These are phyloP conservation scores for Numenius arquata DNA, from an alignment of 2,113 vertebrate species.

Conservation along the genomic window DNA sequence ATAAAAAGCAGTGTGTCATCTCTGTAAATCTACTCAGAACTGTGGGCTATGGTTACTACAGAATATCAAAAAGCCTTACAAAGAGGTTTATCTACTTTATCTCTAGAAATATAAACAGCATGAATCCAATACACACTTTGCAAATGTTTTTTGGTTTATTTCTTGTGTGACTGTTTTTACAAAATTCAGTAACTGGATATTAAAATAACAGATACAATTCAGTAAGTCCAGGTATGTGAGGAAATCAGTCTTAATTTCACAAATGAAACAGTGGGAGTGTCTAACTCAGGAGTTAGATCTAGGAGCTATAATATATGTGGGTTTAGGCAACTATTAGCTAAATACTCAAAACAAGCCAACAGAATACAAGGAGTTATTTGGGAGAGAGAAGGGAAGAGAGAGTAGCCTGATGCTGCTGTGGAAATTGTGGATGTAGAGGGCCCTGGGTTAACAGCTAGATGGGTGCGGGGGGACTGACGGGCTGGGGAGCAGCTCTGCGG, in stretches of 20 bases:
- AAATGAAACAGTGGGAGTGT: background rate
- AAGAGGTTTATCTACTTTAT: background rate
- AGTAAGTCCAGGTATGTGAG: background rate
- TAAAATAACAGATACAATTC: background rate
- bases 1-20: background rate
- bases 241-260: background rate
- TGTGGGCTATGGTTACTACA: background rate
- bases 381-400: background rate
- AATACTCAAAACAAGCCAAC: background rate
- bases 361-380: background rate
- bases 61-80: constrained; percentile 9
- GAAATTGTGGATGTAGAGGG: background rate
- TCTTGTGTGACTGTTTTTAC: background rate
- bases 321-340: background rate
- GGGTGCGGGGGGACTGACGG: accelerated
- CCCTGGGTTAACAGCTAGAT: background rate
- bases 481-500: background rate
- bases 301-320: background rate
- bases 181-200: background rate
- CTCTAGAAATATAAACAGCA: background rate
- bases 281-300: background rate
- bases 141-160: background rate
- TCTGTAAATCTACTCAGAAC: background rate
- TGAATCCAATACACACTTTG: background rate
- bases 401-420: background rate